Evolutionary conservation across 2,888 invertebrate species (phyloP), one percentile per base, ranked within the genome.

Genomic region (Plebejus anna): DNA sequence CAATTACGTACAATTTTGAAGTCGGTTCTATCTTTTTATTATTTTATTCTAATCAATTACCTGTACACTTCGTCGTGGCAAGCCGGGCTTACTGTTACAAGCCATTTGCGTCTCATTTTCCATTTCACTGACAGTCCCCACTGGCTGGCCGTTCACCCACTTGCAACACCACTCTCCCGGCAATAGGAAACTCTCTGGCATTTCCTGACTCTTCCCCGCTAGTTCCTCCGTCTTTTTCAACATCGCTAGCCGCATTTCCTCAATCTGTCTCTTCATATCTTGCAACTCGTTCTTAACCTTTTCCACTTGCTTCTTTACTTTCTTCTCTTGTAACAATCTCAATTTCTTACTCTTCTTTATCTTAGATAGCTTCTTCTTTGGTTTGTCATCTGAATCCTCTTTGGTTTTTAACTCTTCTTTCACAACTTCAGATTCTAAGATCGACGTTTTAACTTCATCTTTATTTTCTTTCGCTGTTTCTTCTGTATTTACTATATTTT

Each of bases 101-200:
- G 94, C 94, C 0, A 76, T 73, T 70, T 92, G 92, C 1, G 87
- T 84, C 55, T 94, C 88, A 2, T 82, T 80, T 77, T 88, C 89
- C 42, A 95, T 84, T 81, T 93, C 92, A 83, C 90, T 84, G 85
- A 94, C 94, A 9, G 85, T 85, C 0, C 96, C 96, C 70, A 96
- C 94, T 0, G 96, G 96, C 83, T 95, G 95, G 55, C 96, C 96
- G 80, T 96, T 95, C n/a, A 95, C 91, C 96, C 96, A 96, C 80
- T 94, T 95, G 81, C 94, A 96, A 79, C 95, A 95, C 96, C 96
- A 96, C 84, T 95, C 95, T 1, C 94, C 95, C n/a, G 91, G 89
- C 81, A 88, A 76, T 76, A 92, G 81, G 79, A 85, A 87, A 59
- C 85, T 87, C 79, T 88, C 89, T 4, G 89, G 87, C 84, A 90